Evolutionary conservation across 2,113 vertebrate genomes (phyloP).

Genomic region (Lasiurus borealis): DNA sequence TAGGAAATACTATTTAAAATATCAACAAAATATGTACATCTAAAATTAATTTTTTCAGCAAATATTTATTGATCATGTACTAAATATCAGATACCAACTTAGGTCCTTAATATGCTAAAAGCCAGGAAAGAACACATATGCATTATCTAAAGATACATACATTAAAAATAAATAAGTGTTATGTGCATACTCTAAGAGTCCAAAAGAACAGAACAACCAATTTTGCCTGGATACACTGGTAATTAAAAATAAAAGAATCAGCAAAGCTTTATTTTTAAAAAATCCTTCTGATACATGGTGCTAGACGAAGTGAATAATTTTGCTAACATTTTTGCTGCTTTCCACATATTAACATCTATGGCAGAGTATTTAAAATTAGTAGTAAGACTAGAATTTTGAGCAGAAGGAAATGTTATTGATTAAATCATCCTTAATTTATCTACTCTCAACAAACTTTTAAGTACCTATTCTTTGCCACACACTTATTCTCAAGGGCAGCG

Average conservation of each 20-base stretch:
- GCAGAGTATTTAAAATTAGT: background rate
- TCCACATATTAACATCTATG: background rate
- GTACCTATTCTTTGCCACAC: constrained; percentile 1
- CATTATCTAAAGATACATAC: background rate
- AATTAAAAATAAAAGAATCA: background rate
- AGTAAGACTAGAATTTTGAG: background rate
- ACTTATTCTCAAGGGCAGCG: background rate
- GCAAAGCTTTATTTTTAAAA: background rate
- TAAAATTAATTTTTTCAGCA: constrained; percentile 14
- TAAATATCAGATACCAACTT: background rate
- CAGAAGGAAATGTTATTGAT: background rate
- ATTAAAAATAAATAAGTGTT: background rate
- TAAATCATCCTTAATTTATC: constrained; percentile 17
- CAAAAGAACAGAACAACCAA: background rate
- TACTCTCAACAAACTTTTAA: background rate
- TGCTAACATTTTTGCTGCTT: constrained; percentile 5
- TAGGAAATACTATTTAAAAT: background rate
- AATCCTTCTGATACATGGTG: background rate
- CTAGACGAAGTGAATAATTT: background rate
- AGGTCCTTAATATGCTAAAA: background rate
- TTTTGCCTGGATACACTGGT: background rate
- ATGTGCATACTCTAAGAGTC: background rate
- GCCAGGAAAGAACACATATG: background rate
- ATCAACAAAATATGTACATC: background rate
- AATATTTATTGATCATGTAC: background rate